Evolutionary conservation across 2,113 vertebrate species (phyloP), one percentile per base, ranked within the genome.

Genomic region (Oreotrochilus melanogaster): DNA sequence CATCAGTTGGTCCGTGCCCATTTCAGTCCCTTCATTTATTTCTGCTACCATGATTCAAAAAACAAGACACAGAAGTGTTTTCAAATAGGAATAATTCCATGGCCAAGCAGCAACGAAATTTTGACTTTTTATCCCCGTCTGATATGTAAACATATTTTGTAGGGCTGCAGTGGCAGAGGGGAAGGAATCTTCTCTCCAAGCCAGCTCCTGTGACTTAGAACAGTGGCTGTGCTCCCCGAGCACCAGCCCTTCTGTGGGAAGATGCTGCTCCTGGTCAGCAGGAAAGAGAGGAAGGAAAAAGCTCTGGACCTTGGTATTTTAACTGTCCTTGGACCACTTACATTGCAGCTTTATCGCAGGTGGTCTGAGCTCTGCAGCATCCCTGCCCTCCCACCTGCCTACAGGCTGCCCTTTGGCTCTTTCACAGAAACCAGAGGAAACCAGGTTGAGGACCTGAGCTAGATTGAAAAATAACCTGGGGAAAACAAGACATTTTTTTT

Each of bases 131-230:
- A 72, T 66, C 72, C 82, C 56, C 0, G 1, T 50, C 72, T 92
- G 67, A 62, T 79, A 93, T 79, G 74, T 90, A 92, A 94, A 92
- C 88, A 86, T 33, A 58, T 88, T 92, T 90, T 10, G 19, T 76
- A 93, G 56, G 37, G 42, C 54, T 80, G 74, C 62, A 86, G 88
- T 3, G 22, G 74, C 1, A 3, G 39, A 66, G 23, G 14, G 62
- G 67, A 90, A 88, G 71, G 83, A 92, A 86, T 78, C 56, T 76
- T 42, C 2, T 6, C 39, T 92, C 67, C 11, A 22, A 79, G 75
- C 64, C 86, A 93, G 69, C 28, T 87, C 61, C 62, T 48, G 76
- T 57, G 65, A 67, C 62, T 11, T 5, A 50, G 64, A 91, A 54
- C 54, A 39, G 62, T 5, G 14, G 54, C 43, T 0, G 0, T 0